A percentile compares a stretch with the other conserved stretches of the same genome.
phyloP scores from a whole-genome alignment of 2,113 vertebrate genomes.

The Oreochromis tanganicae region DNA sequence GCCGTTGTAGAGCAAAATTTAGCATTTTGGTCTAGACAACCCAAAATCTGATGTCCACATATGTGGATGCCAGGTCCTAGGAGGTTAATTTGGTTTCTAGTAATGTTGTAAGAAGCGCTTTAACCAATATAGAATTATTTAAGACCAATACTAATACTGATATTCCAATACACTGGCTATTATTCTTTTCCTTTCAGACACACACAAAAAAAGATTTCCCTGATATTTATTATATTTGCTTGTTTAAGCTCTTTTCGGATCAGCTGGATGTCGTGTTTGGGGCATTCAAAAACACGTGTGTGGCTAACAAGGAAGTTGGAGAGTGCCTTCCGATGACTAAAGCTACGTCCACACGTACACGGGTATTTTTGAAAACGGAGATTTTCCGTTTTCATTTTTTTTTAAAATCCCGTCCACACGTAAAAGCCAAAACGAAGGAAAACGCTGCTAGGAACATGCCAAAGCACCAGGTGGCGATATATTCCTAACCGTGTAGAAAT shows the following conservation, averaged over 20 bases:
- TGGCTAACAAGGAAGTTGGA: neutral
- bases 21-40: neutral
- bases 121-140: neutral
- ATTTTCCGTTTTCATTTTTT: neutral
- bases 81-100: neutral
- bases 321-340: neutral
- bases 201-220: neutral
- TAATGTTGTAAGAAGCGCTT: neutral
- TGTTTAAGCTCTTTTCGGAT: neutral
- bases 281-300: neutral
- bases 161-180: neutral
- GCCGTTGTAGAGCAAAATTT: neutral
- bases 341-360: neutral
- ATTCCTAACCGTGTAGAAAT: neutral
- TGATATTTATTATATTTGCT: neutral
- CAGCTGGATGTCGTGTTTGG: neutral
- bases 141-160: neutral
- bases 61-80: neutral
- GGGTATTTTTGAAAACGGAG: neutral
- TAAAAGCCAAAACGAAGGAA: neutral
- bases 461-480: neutral
- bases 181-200: neutral
- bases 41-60: neutral
- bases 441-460: neutral
- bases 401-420: fast-evolving